Evolutionary conservation across 2,797 vertebrate species (phyloP), one percentile per base, ranked within the genome.

Genomic region (Microhierax caerulescens): DNA sequence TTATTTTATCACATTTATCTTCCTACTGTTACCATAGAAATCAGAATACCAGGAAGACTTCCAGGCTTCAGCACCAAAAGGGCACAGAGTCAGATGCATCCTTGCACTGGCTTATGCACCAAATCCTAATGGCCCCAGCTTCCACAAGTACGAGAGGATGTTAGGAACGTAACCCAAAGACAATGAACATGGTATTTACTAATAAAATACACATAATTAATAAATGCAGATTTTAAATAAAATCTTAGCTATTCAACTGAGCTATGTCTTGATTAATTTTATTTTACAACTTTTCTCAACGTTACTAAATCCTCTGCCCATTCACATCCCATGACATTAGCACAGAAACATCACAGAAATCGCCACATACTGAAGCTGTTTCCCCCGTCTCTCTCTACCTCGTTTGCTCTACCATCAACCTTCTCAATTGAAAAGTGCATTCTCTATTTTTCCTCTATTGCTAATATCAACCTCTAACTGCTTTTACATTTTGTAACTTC

Each of bases 21-120:
- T 94, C 81, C 92, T 84, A 75, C 81, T 94, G 95, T 96, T 96
- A 94, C 95, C 95, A 95, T 93, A 97, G 94, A 97, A 97, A 97
- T 97, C 87, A 63, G 85, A 95, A 93, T 51, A 95, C 64, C 91
- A 95, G 90, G 81, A 95, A 93, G 91, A 96, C 76, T 96, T 89
- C 80, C 5, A 89, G 93, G 85, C 85, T 95, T 92, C 92, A 89
- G 87, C 79, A 95, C 51, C 1, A 6, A 92, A 93, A 94, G 95
- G 96, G 95, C 95, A 96, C 70, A 70, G 73, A 93, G 83, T 94
- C 93, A 96, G 90, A 94, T 91, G 51, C 76, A 93, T 59, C 95
- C 70, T 88, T 83, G 77, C 32, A 30, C 81, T 64, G 69, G 32
- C 53, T 95, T 89, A 94, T 0, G 7, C 82, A 70, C 34, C 77